Base-by-base conservation (phyloP, 1,140 invertebrate genomes). In the Pseudomyrmex flavicornis region DNA sequence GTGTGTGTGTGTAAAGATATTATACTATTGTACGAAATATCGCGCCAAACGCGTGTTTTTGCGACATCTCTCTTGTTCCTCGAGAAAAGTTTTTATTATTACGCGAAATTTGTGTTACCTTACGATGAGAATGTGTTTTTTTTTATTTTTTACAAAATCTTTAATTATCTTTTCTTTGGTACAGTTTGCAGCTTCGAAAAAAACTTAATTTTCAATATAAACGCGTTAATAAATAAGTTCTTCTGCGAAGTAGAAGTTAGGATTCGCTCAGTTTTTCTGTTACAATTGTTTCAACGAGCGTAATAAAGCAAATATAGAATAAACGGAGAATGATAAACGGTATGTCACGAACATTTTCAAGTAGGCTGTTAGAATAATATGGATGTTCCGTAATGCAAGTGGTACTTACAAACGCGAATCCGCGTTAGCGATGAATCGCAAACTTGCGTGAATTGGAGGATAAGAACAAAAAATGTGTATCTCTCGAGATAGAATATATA, bases 311-410 rank as follows among this genome's bases (percentile, higher is more conserved):
- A 35, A 35, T 35, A 35, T 35, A 35, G 7, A 35, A 35, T 35
- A 35, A 35, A 35, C 35, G 35, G 35, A 35, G 5, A 35, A 35
- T 35, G 35, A 35, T 35, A 5, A 35, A 35, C 35, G 35, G 35
- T 3, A 26, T 2, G 26, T 35, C 35, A 35, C 35, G 35, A 35
- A 35, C 35, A 7, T 35, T 35, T 35, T 35, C 35, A 35, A 76
- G 9, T 35, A 48, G 22, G 0, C 66, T 50, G 22, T 48, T 50
- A 48, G 26, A 70, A 26, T 48, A 70, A 80, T 80, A 80, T 80
- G 76, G 76, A 80, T 80, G 76, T 80, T 80, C 76, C 76, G 66
- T 70, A 35, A 61, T 48, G 76, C 76, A 80, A 80, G 35, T 59
- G 66, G 66, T 80, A 80, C 44, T 22, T 35, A 35, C 76, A 44